Evolutionary conservation across 2,113 vertebrate genomes (phyloP), one percentile per base, ranked within the genome.

Genomic region (Grus americana): DNA sequence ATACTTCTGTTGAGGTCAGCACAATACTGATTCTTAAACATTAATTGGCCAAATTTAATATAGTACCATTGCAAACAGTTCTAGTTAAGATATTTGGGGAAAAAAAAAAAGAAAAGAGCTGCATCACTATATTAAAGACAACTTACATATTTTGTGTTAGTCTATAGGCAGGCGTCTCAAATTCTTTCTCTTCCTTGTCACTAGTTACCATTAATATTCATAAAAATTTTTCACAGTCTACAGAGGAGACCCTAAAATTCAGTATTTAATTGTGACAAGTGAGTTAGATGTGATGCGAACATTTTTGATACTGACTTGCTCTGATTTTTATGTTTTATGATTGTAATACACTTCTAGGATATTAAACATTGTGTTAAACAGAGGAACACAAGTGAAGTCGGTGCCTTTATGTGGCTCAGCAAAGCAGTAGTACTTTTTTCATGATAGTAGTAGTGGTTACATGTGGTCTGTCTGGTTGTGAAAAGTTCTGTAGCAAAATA

Each of bases 381-480:
- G 23, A 59, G 34, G 26, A 71, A 44, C 14, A 3, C 29, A 34
- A 44, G 32, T 90, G 68, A 61, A 81, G 10, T 32, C 49, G 12
- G 19, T 49, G 73, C 49, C 49, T 89, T 74, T 59, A n/a, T 50
- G 54, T 32, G 36, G 27, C 23, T 92, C 44, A 79, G 68, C 73
- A 84, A 62, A 36, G 27, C 68, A 79, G 86, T 92, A 91, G 82
- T 97, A 82, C 87, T 54, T 93, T 86, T 88, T 49, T 75, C 10
- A 15, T 54, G 49, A 10, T 66, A 36, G 67, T 96, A 70, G 78
- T 95, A 95, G 88, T 88, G 84, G 50, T 66, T 91, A 40, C 71
- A 82, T 91, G 84, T 92, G 84, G 83, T 50, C 58, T 65, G 30
- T 61, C 65, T 96, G 68, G 76, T 92, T 96, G 88, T 95, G 90